Evolutionary conservation across 2,888 invertebrate species (phyloP), one percentile per base, ranked within the genome.

Genomic region (Lamproptera curius): DNA sequence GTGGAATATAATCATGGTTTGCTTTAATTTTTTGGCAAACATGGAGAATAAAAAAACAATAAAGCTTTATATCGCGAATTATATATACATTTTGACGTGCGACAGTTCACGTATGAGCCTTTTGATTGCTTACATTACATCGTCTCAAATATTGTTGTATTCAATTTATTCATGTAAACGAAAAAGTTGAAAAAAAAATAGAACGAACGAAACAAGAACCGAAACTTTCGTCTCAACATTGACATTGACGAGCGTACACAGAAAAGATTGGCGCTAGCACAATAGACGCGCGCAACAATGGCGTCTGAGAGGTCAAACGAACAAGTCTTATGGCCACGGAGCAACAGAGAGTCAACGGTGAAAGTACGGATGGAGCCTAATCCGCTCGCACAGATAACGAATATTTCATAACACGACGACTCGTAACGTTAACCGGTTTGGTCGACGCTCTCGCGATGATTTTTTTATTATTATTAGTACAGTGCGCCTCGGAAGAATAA

Each of bases 321-420:
- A 72, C 76, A 58, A 65, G 73, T 67, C 65, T 50, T 62, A 73
- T 50, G 62, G 73, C 72, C 69, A 69, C 59, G 67, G 64, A 63
- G 65, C 65, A 83, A 75, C n/a, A n/a, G 82, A 82, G 80, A 83
- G 80, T 74, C 67, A 58, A 54, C 63, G 83, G 82, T 84, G 85
- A 85, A 86, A 85, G 84, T 84, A 76, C 68, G 61, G 55, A 63
- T 66, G 73, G 62, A 61, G 56, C 70, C 77, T 77, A 80, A 83
- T 78, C 77, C 73, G 66, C 63, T 67, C 70, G n/a, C 63, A 61
- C 71, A 62, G 67, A 73, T 64, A 76, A 76, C 73, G 71, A 72
- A 68, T 66, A 73, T 79, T 79, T 81, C 78, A 73, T 85, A 84
- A 81, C 75, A n/a, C 9, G n/a, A 74, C 65, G 61, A 69, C 64